Base-by-base conservation (phyloP, 2,797 vertebrate genomes). In the Chiroxiphia lanceolata region DNA sequence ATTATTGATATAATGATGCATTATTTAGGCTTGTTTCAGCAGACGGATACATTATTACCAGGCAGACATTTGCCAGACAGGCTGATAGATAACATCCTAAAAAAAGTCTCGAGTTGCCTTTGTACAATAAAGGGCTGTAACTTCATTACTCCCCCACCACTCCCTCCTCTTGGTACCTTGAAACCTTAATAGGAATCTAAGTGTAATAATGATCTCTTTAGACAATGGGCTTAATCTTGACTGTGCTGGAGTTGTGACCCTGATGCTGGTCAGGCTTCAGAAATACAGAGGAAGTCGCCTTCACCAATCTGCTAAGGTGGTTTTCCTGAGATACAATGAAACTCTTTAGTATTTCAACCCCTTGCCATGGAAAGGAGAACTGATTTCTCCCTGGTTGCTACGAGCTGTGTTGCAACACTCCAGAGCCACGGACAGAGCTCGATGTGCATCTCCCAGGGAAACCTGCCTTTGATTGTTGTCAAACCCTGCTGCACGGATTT, bases 21-120 rank as follows among this genome's bases (percentile, higher is more conserved):
- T 97, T 97, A 97, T 97, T 97, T 94, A 97, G 95, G 71, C 75
- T 91, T 91, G 90, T 88, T 97, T 95, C 94, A 95, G 94, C 84
- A 97, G 95, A 94, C 68, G 1, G 95, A 91, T 93, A 93, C 91
- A 79, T 96, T 97, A 95, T 96, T 95, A 90, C 89, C 86, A 86
- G 97, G 85, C 95, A 96, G 96, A 93, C 86, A 48, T 95, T 96
- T 93, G 96, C 96, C 94, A 96, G 94, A 97, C 96, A 92, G 94
- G 82, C 89, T 97, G 95, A 96, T 91, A 90, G 95, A 97, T 97
- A 91, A 61, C 90, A 91, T 91, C 94, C 94, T 93, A 94, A 96
- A 96, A 95, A 92, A 95, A 69, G 91, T 83, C 94, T 97, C 63
- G 13, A 83, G 92, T 97, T 96, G 76, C 91, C 38, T 88, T 75